phyloP scores from a whole-genome alignment of 2,888 invertebrate species.

The Salpingus planirostris region DNA sequence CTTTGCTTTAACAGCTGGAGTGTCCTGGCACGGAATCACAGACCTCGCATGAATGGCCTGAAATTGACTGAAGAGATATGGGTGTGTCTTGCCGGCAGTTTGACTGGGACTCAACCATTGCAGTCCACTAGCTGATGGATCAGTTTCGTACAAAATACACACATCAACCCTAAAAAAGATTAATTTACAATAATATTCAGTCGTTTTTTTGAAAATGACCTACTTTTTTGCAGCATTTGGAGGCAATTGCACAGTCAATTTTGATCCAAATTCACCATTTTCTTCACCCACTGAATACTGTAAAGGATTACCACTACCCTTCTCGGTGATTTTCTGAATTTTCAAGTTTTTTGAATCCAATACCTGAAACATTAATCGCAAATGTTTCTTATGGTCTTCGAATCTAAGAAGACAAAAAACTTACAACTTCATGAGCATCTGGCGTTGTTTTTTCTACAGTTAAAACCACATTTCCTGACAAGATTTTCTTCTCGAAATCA shows the following conservation, averaged over 20 bases:
- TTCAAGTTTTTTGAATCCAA: conserved; percentile 66
- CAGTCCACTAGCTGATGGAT: conserved; percentile 69
- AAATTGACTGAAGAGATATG: conserved; percentile 73
- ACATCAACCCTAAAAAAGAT: conserved; percentile 46
- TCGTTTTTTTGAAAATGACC: too few relatives aligned
- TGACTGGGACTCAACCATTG: conserved; percentile 85
- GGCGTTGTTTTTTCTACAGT: conserved; percentile 36
- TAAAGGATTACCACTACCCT: conserved; percentile 24
- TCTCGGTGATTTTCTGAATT: conserved; percentile 48
- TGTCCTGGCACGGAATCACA: conserved; percentile 86
- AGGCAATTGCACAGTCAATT: conserved; percentile 62
- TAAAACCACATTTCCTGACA: conserved; percentile 61
- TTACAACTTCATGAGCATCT: not conserved
- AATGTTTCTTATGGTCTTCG: too few relatives aligned
- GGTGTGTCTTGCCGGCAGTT: conserved; percentile 78
- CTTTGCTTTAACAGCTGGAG: conserved; percentile 80
- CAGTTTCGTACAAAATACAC: conserved; percentile 66
- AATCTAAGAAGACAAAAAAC: not conserved
- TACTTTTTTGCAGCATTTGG: too few relatives aligned
- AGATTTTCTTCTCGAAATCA: conserved; percentile 59
- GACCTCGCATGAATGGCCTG: conserved; percentile 85
- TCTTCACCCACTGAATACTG: conserved; percentile 51
- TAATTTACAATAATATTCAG: too few relatives aligned
- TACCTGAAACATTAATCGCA: conserved; percentile 46
- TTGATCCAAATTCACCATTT: conserved; percentile 64